Base-by-base conservation (phyloP, 92 coral and sea anemone species). In the Paramuricea clavata region DNA sequence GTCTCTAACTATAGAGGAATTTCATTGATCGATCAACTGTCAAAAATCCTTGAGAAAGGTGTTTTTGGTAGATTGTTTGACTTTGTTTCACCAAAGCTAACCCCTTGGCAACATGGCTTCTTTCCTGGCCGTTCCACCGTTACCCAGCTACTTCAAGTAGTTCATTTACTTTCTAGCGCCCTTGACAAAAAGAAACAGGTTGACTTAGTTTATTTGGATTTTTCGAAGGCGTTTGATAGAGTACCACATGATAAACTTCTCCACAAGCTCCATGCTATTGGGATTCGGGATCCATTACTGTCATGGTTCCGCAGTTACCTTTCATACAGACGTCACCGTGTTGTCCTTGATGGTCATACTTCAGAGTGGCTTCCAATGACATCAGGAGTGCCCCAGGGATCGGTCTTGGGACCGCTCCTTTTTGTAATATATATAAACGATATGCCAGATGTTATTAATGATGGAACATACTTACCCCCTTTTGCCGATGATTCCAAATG, bases 351-450 rank as follows among this genome's bases (percentile, higher is more conserved):
- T 81, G 91, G 88, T 34, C 43, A 39, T 61, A 57, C 31, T 74
- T 82, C 91, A n/a, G 83, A 52, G 2, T 82, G 83, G 87, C 83
- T 83, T 31, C 71, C 81, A 23, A 88, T 89, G n/a, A 83, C 85
- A 72, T 60, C 68, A 5, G 68, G 68, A 22, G 68, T 60, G 11
- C 31, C 68, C 15, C 68, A 60, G 21, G 68, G 64, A 6, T 6
- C 25, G 25, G 26, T 56, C 26, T n/a, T 56, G 6, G 64, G 21
- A 19, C 64, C 26, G 26, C 21, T 56, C 64, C 64, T 56, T 6
- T 56, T 56, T 23, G 7, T 56, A n/a, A 15, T 56, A 6, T 60
- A n/a, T 28, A 60, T 60, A 30, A 60, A 60, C 32, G 68, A 36
- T 44, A 52, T 87, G 91, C 87, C 81, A 27, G 47, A 75, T 74